phyloP scores from a whole-genome alignment of 1,140 invertebrate species.

The Drosophila yakuba region DNA sequence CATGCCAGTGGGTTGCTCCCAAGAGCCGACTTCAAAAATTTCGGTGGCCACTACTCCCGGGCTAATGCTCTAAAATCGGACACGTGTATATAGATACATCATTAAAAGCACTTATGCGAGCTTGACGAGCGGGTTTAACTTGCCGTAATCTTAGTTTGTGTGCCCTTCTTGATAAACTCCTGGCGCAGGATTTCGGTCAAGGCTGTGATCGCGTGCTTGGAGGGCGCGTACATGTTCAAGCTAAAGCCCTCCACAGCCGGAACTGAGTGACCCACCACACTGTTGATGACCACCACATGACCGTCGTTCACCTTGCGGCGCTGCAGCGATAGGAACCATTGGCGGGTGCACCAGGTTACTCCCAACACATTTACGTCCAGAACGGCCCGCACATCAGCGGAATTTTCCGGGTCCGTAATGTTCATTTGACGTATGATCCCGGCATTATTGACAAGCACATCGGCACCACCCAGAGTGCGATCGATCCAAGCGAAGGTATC shows the following conservation, averaged over 20 bases:
- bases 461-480: constrained; percentile 86
- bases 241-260: constrained; percentile 55
- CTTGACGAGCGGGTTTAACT: background rate
- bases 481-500: constrained; percentile 87
- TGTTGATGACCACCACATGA: constrained; percentile 85
- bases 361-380: constrained; percentile 87
- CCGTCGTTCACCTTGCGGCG: constrained; percentile 87
- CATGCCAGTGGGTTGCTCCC: constrained; percentile 21
- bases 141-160: constrained; percentile 69
- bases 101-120: too few relatives aligned
- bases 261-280: constrained; percentile 86
- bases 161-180: constrained; percentile 86
- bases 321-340: constrained; percentile 87
- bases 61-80: constrained; percentile 86
- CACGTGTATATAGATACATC: too few relatives aligned
- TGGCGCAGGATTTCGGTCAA: constrained; percentile 87
- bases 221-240: constrained; percentile 86
- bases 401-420: constrained; percentile 64
- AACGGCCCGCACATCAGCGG: constrained; percentile 49
- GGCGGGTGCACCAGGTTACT: constrained; percentile 86
- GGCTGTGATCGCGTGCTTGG: constrained; percentile 87
- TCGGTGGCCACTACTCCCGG: constrained; percentile 87
- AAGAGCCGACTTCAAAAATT: constrained; percentile 53
- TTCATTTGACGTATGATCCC: constrained; percentile 78
- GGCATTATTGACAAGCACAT: constrained; percentile 90